Base-by-base conservation (phyloP, 2,797 vertebrate species). In the Mus caroli region DNA sequence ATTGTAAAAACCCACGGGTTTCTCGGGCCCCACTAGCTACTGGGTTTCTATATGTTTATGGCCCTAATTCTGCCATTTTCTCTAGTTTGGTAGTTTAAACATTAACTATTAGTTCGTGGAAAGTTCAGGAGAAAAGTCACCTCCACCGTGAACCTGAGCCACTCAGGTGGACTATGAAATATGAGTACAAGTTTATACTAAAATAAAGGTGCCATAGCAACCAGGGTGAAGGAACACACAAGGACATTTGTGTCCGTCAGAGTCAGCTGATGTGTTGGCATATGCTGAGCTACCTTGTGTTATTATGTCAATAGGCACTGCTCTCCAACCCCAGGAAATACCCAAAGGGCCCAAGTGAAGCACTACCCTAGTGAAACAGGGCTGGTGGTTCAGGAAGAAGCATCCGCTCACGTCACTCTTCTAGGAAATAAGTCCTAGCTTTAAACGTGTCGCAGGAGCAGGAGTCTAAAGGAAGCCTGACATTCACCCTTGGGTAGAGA, bases 141-240 rank as follows among this genome's bases (percentile, higher is more conserved):
- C 91, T 97, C 76, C 96, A 92, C 52, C 12, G 62, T 86, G 96
- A 97, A 96, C 97, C 92, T 94, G 90, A 97, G 54, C 64, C 24
- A 37, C 94, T 92, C 95, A 90, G 20, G 40, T 75, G 34, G 46
- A 90, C 86, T 84, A 83, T 6, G 87, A 97, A 96, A 96, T 78
- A 82, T 9, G 92, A 97, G 75, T n/a, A 83, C 40, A 88, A 80
- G 96, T 97, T 98, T 97, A 96, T 73, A 97, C 78, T 92, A 88
- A 92, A 97, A 98, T 79, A 97, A 91, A 94, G 73, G 31, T 31
- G 75, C 73, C 50, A 37, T 40, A 79, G 80, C 3, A 91, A 56
- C 37, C 40, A 64, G 64, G 79, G 58, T 56, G 43, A 94, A 85
- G 52, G 73, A 78, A 71, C 67, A 90, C 37, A 84, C 17, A 67